Base-by-base conservation (phyloP, 2,113 vertebrate genomes). In the Martes martes region DNA sequence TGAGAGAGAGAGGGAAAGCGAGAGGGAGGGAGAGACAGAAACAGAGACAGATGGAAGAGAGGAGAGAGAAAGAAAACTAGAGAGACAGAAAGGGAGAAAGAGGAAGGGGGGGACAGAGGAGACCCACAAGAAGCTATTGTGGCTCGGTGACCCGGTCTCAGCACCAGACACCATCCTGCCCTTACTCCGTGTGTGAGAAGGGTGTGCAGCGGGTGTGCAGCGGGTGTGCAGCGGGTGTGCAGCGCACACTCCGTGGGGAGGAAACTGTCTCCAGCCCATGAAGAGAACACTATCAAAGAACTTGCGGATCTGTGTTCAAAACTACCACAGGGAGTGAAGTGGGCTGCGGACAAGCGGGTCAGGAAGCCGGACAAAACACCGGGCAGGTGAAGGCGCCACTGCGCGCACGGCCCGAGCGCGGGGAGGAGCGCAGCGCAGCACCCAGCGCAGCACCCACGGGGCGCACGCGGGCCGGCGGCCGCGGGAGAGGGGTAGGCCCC, bases 331-430 rank as follows among this genome's bases (percentile, higher is more conserved):
- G 13, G 23, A 90, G 24, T 23, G 36, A 74, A 42, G 42, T 67
- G 24, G 7, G 74, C 73, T 28, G 24, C 6, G 0, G 6, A 4
- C 15, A 57, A 10, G 55, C 9, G 11, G 9, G 11, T 39, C 11
- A 7, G 28, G 26, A 33, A 23, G 21, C 36, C 7, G 11, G 71
- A 28, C 9, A n/a, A 28, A 11, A 6, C 5, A 0, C 39, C 4
- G 9, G 16, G 19, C 59, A 11, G 39, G 13, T 3, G 13, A 31
- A 26, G 7, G 24, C 0, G 4, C 0, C 15, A 0, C 1, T 28
- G 28, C 4, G 1, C 28, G 33, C 7, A 7, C 7, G 21, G 28
- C 9, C 23, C 1, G 6, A 24, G 23, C 9, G 14, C 11, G 1
- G 69, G 13, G 1, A 2, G 1, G 19, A n/a, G n/a, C n/a, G n/a